Base-by-base conservation (phyloP, 1,140 invertebrate genomes). In the Steinernema feltiae region DNA sequence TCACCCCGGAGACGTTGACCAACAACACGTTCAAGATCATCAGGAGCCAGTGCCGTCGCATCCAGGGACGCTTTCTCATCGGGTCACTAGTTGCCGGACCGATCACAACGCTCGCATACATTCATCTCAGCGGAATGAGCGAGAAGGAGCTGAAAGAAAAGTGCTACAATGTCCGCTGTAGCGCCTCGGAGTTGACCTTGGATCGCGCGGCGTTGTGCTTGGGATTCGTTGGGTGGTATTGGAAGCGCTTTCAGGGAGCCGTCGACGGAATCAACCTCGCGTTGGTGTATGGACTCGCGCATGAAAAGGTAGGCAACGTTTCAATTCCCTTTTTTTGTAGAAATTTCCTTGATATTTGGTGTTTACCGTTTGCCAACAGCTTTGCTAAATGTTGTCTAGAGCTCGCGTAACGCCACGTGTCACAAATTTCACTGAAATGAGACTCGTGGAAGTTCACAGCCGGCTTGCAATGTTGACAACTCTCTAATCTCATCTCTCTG, bases 151-250 rank as follows among this genome's bases (percentile, higher is more conserved):
- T 85, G 17, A 35, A 75, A 24, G 76, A 84, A 35, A 35, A 48
- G 12, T 84, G 83, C 69, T 84, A 84, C 74, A 27, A 74, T 30
- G 81, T 84, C 27, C 78, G 83, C 32, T 78, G 77, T 48, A 69
- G 80, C 27, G 27, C 24, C 1, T 72, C 79, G n/a, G 48, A 73
- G 1, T 24, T 81, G 63, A 76, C 71, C 12, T 70, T 75, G 76
- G 83, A 84, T 71, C 82, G 83, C 18, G 30, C 63, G 24, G 70
- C 81, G 0, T 32, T 80, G 1, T 30, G 75, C 30, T 71, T 75
- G n/a, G 82, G 80, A 3, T 80, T 85, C 18, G 73, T 84, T 63
- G 83, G 83, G 0, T 84, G 83, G 83, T 84, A 84, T 71, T 84
- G 82, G 82, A 84, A 78, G 48, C 82, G 82, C 7, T 84, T 84